Evolutionary conservation across 2,797 vertebrate genomes (phyloP).

Genomic region (Argya squamiceps): DNA sequence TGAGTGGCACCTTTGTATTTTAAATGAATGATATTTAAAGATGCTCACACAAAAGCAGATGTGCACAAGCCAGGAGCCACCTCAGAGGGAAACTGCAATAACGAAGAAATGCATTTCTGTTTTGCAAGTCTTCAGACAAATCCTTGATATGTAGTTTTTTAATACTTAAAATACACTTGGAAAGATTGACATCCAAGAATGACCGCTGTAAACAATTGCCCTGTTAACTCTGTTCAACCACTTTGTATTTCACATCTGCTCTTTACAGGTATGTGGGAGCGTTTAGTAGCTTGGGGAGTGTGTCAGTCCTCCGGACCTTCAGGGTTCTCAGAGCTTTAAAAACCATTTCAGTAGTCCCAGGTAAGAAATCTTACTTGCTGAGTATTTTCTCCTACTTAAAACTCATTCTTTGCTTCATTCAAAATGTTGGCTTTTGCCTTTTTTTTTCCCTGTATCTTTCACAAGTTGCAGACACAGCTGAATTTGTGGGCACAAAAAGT

Average conservation of each 20-base stretch:
- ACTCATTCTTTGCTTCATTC: not conserved
- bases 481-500: slow-evolving; percentile 79
- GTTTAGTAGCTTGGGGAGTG: slow-evolving; percentile 79
- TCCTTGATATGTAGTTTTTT: not conserved
- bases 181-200: not conserved
- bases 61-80: not conserved
- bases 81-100: not conserved
- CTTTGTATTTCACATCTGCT: not conserved
- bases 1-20: not conserved
- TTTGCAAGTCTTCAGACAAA: not conserved
- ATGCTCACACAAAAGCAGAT: not conserved
- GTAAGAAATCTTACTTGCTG: slow-evolving; percentile 74
- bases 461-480: slow-evolving; percentile 76
- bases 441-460: slow-evolving; percentile 31
- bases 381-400: not conserved
- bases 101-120: not conserved
- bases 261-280: slow-evolving; percentile 84
- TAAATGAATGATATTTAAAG: not conserved
- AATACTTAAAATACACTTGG: not conserved
- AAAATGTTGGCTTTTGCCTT: not conserved
- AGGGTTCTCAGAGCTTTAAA: slow-evolving; percentile 93
- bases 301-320: slow-evolving; percentile 91
- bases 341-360: slow-evolving; percentile 94
- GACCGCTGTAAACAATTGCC: not conserved
- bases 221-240: not conserved